These are phyloP conservation scores for Zoanthus solanderi DNA, from an alignment of 92 coral and sea anemone species.

Conservation along the genomic window DNA sequence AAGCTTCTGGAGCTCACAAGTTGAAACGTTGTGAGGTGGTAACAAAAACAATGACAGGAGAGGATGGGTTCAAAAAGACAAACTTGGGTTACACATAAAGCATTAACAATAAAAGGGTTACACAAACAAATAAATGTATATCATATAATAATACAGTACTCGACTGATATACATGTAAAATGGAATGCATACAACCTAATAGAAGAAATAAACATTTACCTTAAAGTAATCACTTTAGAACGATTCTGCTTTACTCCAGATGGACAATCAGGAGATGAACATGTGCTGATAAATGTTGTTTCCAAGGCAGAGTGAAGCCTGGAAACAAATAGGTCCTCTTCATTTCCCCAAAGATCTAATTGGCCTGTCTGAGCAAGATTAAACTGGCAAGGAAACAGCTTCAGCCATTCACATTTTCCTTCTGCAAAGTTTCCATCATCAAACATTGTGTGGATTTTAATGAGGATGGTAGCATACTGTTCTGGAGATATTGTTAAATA, in stretches of 20 bases:
- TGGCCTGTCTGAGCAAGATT: not conserved
- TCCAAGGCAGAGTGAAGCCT: conserved; percentile 30
- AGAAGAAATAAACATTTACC: conserved; percentile 1
- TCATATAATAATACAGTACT: not conserved
- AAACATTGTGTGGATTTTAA: conserved; percentile 18
- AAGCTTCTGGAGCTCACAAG: not conserved
- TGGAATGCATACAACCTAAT: not conserved
- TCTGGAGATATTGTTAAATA: conserved; percentile 29
- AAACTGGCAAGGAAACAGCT: conserved; percentile 43
- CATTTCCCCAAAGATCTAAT: conserved; percentile 52
- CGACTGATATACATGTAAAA: not conserved
- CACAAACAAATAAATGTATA: not conserved
- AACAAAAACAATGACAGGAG: not conserved
- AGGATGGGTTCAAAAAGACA: too few relatives aligned
- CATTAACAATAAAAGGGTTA: not conserved
- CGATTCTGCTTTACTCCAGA: conserved; percentile 28
- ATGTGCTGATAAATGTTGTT: conserved; percentile 38
- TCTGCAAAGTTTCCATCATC: conserved; percentile 35
- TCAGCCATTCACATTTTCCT: conserved; percentile 31
- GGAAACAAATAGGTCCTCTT: conserved; percentile 52
- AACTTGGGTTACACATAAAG: not conserved
- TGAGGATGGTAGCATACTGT: conserved; percentile 39
- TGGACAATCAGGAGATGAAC: conserved; percentile 56
- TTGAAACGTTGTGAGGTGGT: not conserved
- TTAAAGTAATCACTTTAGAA: conserved; percentile 44